Evolutionary conservation across 2,113 vertebrate species (phyloP), one percentile per base, ranked within the genome.

Genomic region (Hystrix brachyura): DNA sequence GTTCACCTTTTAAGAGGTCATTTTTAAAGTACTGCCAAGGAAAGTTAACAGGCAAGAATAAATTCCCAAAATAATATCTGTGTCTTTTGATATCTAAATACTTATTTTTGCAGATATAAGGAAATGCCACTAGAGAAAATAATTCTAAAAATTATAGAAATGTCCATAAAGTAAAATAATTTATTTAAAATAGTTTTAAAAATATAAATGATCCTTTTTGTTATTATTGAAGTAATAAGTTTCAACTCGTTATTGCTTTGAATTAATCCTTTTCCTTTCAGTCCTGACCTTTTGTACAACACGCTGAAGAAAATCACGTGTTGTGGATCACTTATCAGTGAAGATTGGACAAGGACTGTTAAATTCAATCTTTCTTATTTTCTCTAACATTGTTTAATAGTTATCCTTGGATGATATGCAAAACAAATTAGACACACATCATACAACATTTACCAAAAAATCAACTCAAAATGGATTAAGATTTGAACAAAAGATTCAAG

Each of bases 51-150:
- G 55, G 19, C 7, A 92, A 95, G 53, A 94, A 84, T 84, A 82
- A 91, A 53, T 79, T 84, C 32, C 43, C 60, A 87, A 88, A 95
- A 84, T 57, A 79, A 4, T 51, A 76, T 57, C 91, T 48, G 59
- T 79, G 19, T 94, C 7, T 89, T 96, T 74, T 96, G 76, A 19
- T 82, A 87, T 69, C 15, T 81, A 95, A 93, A 76, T 32, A 74
- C 57, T 32, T 90, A 23, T 67, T 95, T 87, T n/a, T 21, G 25
- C 34, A 86, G 1, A 86, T 4, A 64, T 62, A 84, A 15, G 27
- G 3, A 34, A 81, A 90, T 72, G 7, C 15, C 79, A 74, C 59
- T 79, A 92, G 6, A 87, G 67, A 83, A 48, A 76, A 76, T 48
- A 74, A 74, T 74, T 25, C 71, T 74, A 76, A 48, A 48, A 27